A percentile compares a stretch with the other conserved stretches of the same genome.
Evolutionary conservation across 2,888 invertebrate genomes (phyloP).

Genomic region (Poecilus cupreus): DNA sequence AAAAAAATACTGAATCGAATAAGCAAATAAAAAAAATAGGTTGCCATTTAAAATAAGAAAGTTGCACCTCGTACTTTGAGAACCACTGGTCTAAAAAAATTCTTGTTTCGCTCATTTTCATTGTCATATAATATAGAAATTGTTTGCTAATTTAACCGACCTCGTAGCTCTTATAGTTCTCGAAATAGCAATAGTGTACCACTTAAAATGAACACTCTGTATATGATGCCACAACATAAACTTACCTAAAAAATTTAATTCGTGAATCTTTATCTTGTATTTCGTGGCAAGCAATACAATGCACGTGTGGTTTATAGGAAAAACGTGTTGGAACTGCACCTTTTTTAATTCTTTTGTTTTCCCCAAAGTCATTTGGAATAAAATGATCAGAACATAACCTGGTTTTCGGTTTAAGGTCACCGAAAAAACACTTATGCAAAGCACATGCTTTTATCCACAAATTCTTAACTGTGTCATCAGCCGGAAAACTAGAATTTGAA

Average conservation of each 20-base stretch:
- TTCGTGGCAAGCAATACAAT: neutral
- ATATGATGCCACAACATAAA: neutral
- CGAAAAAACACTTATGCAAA: neutral
- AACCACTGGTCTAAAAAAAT: too few species aligned
- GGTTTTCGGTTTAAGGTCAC: neutral
- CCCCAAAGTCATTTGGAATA: neutral
- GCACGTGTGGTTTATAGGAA: neutral
- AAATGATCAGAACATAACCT: slow-evolving; percentile 20
- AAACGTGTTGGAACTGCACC: neutral
- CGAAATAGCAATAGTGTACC: too few species aligned
- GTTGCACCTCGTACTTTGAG: too few species aligned
- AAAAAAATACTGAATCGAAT: too few species aligned
- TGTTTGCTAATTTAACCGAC: too few species aligned
- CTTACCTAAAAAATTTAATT: neutral
- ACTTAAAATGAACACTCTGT: too few species aligned
- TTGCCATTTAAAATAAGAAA: too few species aligned
- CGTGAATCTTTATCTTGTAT: neutral
- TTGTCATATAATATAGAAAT: too few species aligned
- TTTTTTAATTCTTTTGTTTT: slow-evolving; percentile 1
- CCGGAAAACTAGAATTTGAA: too few species aligned
- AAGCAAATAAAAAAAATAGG: too few species aligned
- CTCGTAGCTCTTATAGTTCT: too few species aligned
- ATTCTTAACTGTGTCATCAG: neutral
- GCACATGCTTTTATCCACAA: slow-evolving; percentile 18
- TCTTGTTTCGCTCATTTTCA: too few species aligned